Evolutionary conservation across 1,140 invertebrate genomes (phyloP).

Genomic region (Chlorops oryzae): DNA sequence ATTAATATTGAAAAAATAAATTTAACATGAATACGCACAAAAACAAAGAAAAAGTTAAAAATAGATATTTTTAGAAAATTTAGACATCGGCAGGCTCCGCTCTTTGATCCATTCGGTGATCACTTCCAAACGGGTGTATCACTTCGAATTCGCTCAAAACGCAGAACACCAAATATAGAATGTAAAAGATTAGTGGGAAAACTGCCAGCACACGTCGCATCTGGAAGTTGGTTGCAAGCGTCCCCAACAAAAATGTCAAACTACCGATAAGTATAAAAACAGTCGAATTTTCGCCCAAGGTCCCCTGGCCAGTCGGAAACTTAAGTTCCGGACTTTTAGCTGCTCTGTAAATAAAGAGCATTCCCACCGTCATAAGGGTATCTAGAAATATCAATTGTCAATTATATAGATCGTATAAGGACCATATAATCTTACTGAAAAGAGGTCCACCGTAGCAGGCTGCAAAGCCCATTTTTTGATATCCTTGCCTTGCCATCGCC

Average conservation of each 20-base stretch:
- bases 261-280: conserved; percentile 12
- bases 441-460: conserved; percentile 19
- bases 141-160: conserved; percentile 12
- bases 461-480: conserved; percentile 21
- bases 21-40: no score
- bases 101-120: no score
- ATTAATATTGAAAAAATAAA: no score
- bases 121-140: no score
- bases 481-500: conserved; percentile 16
- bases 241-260: conserved; percentile 5
- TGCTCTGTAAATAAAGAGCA: conserved; percentile 6
- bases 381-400: conserved; percentile 1
- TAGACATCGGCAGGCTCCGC: no score
- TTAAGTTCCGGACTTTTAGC: conserved; percentile 3
- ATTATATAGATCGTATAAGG: not conserved
- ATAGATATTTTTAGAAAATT: no score
- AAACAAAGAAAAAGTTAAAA: no score
- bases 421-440: conserved; percentile 15
- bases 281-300: conserved; percentile 15
- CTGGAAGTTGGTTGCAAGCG: conserved; percentile 11
- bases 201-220: conserved; percentile 10
- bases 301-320: conserved; percentile 9
- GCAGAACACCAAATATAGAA: conserved; percentile 7
- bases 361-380: conserved; percentile 5
- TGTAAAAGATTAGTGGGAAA: conserved; percentile 14